phyloP scores from a whole-genome alignment of 2,888 invertebrate species.

The Epsilonema sp. region DNA sequence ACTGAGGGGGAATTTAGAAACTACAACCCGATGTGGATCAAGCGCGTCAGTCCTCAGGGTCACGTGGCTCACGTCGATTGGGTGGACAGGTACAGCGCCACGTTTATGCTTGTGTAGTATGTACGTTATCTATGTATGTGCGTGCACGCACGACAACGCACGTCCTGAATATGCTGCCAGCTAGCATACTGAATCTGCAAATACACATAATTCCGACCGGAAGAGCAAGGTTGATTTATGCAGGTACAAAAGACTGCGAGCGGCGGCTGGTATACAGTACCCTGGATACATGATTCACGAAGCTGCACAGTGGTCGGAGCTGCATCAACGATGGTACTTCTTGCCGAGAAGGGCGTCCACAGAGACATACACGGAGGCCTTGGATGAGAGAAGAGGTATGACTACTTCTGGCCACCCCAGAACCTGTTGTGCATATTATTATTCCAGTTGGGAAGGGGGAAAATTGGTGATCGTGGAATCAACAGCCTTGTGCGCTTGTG shows the following conservation, averaged over 20 bases:
- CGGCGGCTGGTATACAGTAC: constrained; percentile 54
- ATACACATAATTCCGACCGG: too few relatives aligned
- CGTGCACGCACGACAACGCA: too few relatives aligned
- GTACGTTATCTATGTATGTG: too few relatives aligned
- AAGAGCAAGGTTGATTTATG: too few relatives aligned
- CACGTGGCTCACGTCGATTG: constrained; percentile 47
- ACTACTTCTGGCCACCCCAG: constrained; percentile 13
- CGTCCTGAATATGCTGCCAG: too few relatives aligned
- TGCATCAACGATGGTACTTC: constrained; percentile 74
- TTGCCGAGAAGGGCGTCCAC: constrained; percentile 70
- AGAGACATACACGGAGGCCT: constrained; percentile 65
- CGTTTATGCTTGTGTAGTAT: too few relatives aligned
- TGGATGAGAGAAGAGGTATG: constrained; percentile 59
- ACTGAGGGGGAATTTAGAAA: constrained; percentile 57
- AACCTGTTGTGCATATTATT: too few relatives aligned
- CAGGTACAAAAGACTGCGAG: constrained; percentile 47
- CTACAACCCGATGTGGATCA: constrained; percentile 81
- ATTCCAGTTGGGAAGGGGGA: background rate
- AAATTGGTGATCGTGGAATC: too few relatives aligned
- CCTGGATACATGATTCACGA: constrained; percentile 96
- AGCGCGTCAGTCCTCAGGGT: constrained; percentile 54
- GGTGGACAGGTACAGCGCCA: constrained; percentile 35
- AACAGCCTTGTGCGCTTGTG: background rate
- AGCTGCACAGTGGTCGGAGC: constrained; percentile 63
- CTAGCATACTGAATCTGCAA: too few relatives aligned